phyloP scores from a whole-genome alignment of 1,140 invertebrate species.

The Drosophila malerkotliana region DNA sequence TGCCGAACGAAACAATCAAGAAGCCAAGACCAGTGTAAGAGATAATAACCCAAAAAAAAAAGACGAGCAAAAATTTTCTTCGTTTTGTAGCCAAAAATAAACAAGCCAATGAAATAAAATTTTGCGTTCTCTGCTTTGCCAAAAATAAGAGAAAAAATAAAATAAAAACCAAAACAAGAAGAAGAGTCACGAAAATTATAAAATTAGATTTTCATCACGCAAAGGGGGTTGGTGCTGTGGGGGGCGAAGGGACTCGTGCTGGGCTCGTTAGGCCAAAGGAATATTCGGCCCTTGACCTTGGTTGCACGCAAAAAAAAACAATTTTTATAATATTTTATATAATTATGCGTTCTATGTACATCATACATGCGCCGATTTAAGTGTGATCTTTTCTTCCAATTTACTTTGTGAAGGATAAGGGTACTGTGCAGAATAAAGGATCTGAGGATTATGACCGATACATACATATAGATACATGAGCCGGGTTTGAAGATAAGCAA shows the following conservation, averaged over 20 bases:
- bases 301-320: background rate
- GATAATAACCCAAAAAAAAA: constrained; percentile 52
- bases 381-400: constrained; percentile 5
- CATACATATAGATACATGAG: constrained; percentile 79
- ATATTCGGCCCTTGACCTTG: constrained; percentile 73
- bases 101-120: constrained; percentile 55
- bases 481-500: constrained; percentile 34
- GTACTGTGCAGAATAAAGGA: constrained; percentile 19
- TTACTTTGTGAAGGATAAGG: constrained; percentile 31
- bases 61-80: constrained; percentile 37
- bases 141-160: constrained; percentile 9
- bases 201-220: constrained; percentile 45
- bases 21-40: constrained; percentile 34
- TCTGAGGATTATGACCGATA: constrained; percentile 28
- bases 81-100: constrained; percentile 66
- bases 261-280: constrained; percentile 45
- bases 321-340: background rate
- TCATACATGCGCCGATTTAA: constrained; percentile 3
- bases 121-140: constrained; percentile 26
- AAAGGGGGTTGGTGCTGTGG: background rate
- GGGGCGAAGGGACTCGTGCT: constrained; percentile 41
- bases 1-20: constrained; percentile 42
- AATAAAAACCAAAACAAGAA: constrained; percentile 14
- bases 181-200: constrained; percentile 48
- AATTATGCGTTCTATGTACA: background rate